These are phyloP conservation scores for Eupithecia exiguata DNA, from an alignment of 2,888 invertebrate species.

Conservation along the genomic window DNA sequence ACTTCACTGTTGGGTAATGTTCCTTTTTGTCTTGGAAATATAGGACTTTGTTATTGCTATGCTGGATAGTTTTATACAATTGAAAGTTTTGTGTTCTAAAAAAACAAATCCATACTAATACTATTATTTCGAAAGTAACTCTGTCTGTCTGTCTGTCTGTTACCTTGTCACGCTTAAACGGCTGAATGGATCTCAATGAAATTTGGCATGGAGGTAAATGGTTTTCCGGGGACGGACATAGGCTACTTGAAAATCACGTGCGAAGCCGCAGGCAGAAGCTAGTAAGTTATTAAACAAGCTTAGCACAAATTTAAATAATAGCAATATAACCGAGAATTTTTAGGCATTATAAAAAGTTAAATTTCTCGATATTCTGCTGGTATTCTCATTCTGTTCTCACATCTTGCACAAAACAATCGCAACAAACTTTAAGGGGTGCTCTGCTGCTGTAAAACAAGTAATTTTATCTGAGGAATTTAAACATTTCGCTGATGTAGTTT, in stretches of 20 bases:
- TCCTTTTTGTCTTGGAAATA: slow-evolving; percentile 21
- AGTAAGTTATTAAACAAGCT: background rate
- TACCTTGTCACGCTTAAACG: too few species aligned
- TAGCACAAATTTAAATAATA: background rate
- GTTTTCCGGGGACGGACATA: too few species aligned
- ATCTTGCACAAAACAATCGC: slow-evolving; percentile 34
- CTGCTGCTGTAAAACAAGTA: slow-evolving; percentile 51
- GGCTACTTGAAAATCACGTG: too few species aligned
- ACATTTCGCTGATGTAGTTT: slow-evolving; percentile 51
- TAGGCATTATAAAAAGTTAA: background rate
- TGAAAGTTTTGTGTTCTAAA: background rate
- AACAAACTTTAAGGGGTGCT: slow-evolving; percentile 39
- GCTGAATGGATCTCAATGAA: too few species aligned
- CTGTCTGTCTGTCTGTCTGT: too few species aligned
- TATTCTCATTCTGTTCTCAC: slow-evolving; percentile 12
- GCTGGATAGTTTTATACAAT: background rate
- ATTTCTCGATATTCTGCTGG: slow-evolving; percentile 21
- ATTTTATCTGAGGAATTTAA: slow-evolving; percentile 56
- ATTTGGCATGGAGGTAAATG: too few species aligned
- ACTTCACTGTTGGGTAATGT: slow-evolving; percentile 37
- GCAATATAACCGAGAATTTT: background rate
- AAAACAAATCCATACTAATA: background rate
- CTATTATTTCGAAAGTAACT: too few species aligned
- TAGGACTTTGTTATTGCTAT: background rate
- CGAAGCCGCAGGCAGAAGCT: too few species aligned